phyloP scores from a whole-genome alignment of 2,797 vertebrate genomes.

The Acanthurus leucopareius region DNA sequence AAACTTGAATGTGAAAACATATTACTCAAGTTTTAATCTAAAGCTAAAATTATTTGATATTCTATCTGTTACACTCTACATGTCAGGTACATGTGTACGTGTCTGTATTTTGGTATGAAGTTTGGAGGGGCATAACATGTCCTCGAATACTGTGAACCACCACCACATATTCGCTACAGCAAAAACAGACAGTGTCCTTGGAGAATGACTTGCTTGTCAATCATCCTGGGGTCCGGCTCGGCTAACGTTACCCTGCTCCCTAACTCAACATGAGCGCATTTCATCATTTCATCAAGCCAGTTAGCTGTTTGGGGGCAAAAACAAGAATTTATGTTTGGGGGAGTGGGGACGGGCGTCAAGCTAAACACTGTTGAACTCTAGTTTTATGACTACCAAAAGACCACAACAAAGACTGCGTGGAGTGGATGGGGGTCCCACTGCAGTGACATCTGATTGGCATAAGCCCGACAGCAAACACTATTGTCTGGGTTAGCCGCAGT shows the following conservation, averaged over 20 bases:
- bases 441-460: slow-evolving; percentile 2
- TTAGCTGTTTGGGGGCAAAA: not conserved
- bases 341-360: not conserved
- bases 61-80: not conserved
- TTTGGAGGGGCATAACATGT: not conserved
- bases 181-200: not conserved
- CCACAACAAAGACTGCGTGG: not conserved
- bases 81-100: not conserved
- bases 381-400: not conserved
- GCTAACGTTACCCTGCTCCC: not conserved
- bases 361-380: not conserved
- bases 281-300: not conserved
- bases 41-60: too few species aligned
- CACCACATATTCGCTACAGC: too few species aligned
- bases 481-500: not conserved
- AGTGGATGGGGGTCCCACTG: not conserved
- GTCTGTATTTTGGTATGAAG: not conserved
- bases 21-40: too few species aligned
- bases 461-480: not conserved
- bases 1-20: too few species aligned
- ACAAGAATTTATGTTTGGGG: not conserved
- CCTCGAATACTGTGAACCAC: not conserved
- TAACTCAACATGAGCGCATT: not conserved
- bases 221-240: not conserved
- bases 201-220: not conserved